Evolutionary conservation across 2,113 vertebrate species (phyloP), one percentile per base, ranked within the genome.

Genomic region (Boleophthalmus pectinirostris): DNA sequence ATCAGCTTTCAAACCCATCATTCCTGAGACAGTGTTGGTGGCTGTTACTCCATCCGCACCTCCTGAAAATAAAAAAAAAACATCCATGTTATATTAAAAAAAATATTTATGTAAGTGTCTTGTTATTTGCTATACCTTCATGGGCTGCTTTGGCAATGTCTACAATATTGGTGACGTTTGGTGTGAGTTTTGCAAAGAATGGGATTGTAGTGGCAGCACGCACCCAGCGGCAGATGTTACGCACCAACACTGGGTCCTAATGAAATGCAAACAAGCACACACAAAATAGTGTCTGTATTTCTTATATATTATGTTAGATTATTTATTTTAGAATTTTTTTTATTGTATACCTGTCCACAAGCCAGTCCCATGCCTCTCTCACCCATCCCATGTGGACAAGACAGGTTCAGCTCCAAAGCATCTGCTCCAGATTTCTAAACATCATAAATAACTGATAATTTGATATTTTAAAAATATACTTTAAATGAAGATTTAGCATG

Each of bases 131-230:
- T 10, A 49, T 6, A 98, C 97, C 96, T 95, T 98, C 96, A 56
- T 92, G 90, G 0, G 96, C 95, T 77, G 97, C 97, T 89, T 78
- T 89, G 46, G 96, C 96, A 24, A 97, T 98, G 90, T 94, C 95
- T 71, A 96, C 95, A 67, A 97, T 94, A 84, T 96, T 93, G 67
- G 96, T 97, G 79, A 99, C 96, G 80, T 98, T 97, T 85, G 97
- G 96, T 87, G 97, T 98, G 93, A 98, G 91, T 83, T 98, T 99
- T 94, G 97, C 97, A 90, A 98, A 98, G 92, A 99, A 98, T 0
- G 97, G 96, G 86, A 98, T 90, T 80, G 45, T 92, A 90, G 94
- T 89, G 89, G 97, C 94, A 89, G 94, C 95, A 72, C 95, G 95
- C 75, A 99, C 95, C 97, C 97, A 98, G 68, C 94, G 95, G 84